Conservation (phyloP, 2,797 vertebrate genomes). For the Pseudomugil gertrudae region DNA sequence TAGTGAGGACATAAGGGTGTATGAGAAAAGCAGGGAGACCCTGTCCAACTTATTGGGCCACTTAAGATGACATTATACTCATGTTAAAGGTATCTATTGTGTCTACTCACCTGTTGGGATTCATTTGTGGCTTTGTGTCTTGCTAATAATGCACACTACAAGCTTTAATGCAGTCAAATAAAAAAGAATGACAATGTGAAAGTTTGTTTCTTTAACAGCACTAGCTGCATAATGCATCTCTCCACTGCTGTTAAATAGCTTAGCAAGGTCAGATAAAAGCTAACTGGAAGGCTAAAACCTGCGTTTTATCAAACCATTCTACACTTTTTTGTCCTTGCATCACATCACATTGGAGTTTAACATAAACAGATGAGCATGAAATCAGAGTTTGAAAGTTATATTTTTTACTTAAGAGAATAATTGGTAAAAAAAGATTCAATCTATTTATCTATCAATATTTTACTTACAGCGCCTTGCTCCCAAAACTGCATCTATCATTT, state of each 20-base stretch:
- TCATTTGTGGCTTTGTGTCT: neutral
- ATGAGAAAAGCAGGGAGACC: constrained; percentile 14
- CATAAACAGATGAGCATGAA: no score
- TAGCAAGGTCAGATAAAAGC: no score
- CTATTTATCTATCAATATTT: no score
- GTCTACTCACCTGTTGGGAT: no score
- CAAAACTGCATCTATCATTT: no score
- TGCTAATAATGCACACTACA: neutral
- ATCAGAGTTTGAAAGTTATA: no score
- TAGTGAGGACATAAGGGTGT: neutral
- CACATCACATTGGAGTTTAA: no score
- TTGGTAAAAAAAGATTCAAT: no score
- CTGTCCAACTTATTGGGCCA: neutral
- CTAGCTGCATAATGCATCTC: neutral
- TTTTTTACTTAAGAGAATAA: no score
- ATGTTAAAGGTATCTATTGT: neutral
- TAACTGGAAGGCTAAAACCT: neutral
- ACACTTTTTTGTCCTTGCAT: no score
- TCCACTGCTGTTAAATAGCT: neutral
- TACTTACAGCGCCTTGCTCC: no score
- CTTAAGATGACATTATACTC: neutral
- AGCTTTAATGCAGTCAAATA: neutral
- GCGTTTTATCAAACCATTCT: no score
- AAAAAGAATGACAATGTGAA: neutral
- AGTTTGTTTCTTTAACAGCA: neutral